phyloP scores from a whole-genome alignment of 1,140 invertebrate genomes.

The Brachystomella parvula region DNA sequence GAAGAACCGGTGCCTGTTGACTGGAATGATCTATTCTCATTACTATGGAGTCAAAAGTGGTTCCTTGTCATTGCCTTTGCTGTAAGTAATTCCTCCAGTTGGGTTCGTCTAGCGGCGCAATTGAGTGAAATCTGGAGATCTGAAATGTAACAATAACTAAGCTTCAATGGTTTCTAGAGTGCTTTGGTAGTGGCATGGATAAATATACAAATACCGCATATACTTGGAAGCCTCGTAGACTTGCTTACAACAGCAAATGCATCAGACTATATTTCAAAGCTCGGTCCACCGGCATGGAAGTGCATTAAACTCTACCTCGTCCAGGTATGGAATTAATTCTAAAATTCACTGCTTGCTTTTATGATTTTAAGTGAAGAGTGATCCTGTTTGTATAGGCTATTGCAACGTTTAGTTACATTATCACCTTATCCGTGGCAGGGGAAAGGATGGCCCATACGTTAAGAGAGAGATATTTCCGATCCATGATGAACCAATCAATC shows the following conservation, averaged over 20 bases:
- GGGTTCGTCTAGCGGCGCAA: too few species aligned
- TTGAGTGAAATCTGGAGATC: neutral
- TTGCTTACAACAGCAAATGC: neutral
- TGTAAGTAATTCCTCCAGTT: neutral
- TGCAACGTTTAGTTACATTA: constrained; percentile 84
- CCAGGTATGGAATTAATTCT: neutral
- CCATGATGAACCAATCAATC: constrained; percentile 79
- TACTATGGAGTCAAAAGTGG: neutral
- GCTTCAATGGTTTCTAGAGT: neutral
- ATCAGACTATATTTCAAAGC: neutral
- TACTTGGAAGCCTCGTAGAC: neutral
- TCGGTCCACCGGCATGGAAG: neutral
- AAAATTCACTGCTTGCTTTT: too few species aligned
- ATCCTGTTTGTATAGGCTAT: constrained; percentile 54
- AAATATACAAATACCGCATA: constrained; percentile 6
- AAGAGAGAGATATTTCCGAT: constrained; percentile 70
- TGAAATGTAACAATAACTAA: neutral
- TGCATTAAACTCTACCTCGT: constrained; percentile 2
- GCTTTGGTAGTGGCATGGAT: constrained; percentile 2
- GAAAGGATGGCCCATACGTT: constrained; percentile 74
- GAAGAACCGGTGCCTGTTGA: neutral
- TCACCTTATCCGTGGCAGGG: constrained; percentile 71
- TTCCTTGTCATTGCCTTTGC: neutral
- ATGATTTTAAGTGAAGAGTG: neutral
- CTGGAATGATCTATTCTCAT: neutral